Conservation (phyloP, 2,113 vertebrate genomes). For the Gallinago jamesoni region DNA sequence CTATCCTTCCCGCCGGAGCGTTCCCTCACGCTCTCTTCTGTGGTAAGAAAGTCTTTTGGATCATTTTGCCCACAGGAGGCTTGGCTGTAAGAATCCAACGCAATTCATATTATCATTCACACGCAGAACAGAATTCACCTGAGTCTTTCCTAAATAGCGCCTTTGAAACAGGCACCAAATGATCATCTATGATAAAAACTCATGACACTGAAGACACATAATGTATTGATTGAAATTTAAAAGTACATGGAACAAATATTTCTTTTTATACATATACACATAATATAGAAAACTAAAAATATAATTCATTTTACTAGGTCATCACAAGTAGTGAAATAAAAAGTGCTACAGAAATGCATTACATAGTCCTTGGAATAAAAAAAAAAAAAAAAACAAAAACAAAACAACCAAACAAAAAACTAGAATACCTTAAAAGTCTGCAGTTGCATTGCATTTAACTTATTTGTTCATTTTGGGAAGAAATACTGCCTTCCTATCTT, state of each 20-base stretch:
- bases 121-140: not conserved
- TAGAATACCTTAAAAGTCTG: not conserved
- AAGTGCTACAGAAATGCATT: constrained; percentile 30
- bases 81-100: constrained; percentile 30
- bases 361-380: not conserved
- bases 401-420: not conserved
- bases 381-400: too few relatives aligned
- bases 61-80: not conserved
- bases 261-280: not conserved
- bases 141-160: constrained; percentile 1
- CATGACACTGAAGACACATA: not conserved
- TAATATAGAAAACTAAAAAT: constrained; percentile 26
- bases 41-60: constrained; percentile 37
- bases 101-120: not conserved
- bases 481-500: not conserved
- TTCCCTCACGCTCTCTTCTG: not conserved
- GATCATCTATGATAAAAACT: not conserved
- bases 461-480: not conserved
- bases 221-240: not conserved
- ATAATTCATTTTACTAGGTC: not conserved
- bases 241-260: not conserved
- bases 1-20: not conserved
- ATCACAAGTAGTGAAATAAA: not conserved
- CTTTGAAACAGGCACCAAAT: constrained; percentile 37
- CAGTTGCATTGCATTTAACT: not conserved